These are phyloP conservation scores for Agrenia bidenticulata DNA, from an alignment of 2,888 invertebrate species.

Conservation along the genomic window DNA sequence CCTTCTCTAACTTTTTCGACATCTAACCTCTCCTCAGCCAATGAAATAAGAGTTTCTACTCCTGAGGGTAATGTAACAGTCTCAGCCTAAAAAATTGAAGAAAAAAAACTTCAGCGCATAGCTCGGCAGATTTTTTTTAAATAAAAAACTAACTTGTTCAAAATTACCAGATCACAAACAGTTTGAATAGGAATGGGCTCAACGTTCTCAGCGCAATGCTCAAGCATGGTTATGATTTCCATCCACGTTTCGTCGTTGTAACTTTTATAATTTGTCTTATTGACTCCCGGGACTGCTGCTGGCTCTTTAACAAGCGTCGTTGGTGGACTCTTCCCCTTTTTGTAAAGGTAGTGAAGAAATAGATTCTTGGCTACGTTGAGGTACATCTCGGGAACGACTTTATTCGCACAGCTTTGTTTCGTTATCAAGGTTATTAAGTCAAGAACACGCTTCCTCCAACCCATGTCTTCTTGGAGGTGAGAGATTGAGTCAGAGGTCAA, in stretches of 20 bases:
- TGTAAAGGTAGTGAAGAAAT: conserved; percentile 26
- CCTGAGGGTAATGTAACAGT: no score
- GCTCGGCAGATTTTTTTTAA: no score
- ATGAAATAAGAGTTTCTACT: no score
- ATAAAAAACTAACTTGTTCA: conserved; percentile 1
- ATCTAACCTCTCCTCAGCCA: conserved; percentile 20
- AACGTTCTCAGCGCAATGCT: conserved; percentile 12
- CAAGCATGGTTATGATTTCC: conserved; percentile 17
- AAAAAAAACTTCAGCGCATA: no score
- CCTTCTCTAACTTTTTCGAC: conserved; percentile 1
- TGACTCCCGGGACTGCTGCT: no score
- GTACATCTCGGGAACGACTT: conserved; percentile 22
- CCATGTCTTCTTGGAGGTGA: conserved; percentile 17
- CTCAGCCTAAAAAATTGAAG: conserved; percentile 16
- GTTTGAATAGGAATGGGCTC: conserved; percentile 17
- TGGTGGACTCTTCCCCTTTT: conserved; percentile 2
- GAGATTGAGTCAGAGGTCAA: conserved; percentile 23
- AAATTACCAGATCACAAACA: background rate
- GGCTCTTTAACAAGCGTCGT: no score
- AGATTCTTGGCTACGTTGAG: conserved; percentile 32
- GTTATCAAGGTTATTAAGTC: conserved; percentile 25
- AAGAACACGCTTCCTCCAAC: conserved; percentile 28
- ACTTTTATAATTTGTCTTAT: no score
- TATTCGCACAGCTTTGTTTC: conserved; percentile 25
- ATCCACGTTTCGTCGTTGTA: conserved; percentile 8